Evolutionary conservation across 2,797 vertebrate species (phyloP).

Genomic region (Schizopygopsis pylzovi): DNA sequence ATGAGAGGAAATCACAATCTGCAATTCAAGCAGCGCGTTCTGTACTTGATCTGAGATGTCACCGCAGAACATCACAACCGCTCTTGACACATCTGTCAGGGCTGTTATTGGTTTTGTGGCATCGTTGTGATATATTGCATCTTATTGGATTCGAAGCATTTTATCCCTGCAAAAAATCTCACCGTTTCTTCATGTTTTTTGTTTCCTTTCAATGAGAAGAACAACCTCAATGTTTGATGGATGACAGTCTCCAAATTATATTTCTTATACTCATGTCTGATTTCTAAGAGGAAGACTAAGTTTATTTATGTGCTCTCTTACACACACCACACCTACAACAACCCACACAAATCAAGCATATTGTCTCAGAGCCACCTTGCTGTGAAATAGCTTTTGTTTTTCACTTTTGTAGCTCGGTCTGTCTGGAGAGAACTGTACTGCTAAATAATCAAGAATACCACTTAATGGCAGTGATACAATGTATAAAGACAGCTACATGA

Average conservation of each 20-base stretch:
- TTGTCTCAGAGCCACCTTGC: slow-evolving; percentile 44
- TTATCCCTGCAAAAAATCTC: slow-evolving; percentile 14
- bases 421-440: slow-evolving; percentile 24
- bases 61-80: slow-evolving; percentile 31
- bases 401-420: slow-evolving; percentile 18
- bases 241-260: slow-evolving; percentile 30
- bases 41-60: slow-evolving; percentile 52
- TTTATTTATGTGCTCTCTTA: slow-evolving; percentile 27
- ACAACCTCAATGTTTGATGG: slow-evolving; percentile 31
- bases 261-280: background rate
- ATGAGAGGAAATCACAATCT: slow-evolving; percentile 52
- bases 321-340: slow-evolving; percentile 28
- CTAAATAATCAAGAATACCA: slow-evolving; percentile 22
- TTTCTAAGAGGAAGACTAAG: slow-evolving; percentile 14
- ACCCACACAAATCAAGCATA: slow-evolving; percentile 40
- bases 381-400: slow-evolving; percentile 51
- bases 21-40: slow-evolving; percentile 45
- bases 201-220: slow-evolving; percentile 2
- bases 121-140: slow-evolving; percentile 27
- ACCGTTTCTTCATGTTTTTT: background rate
- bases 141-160: slow-evolving; percentile 30
- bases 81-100: slow-evolving; percentile 53
- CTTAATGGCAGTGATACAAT: slow-evolving; percentile 25
- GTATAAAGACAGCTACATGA: slow-evolving; percentile 25
- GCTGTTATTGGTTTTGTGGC: slow-evolving; percentile 47